A percentile compares a stretch with the other conserved stretches of the same genome.
phyloP scores from a whole-genome alignment of 2,888 invertebrate species.

The Ctena decussata region DNA sequence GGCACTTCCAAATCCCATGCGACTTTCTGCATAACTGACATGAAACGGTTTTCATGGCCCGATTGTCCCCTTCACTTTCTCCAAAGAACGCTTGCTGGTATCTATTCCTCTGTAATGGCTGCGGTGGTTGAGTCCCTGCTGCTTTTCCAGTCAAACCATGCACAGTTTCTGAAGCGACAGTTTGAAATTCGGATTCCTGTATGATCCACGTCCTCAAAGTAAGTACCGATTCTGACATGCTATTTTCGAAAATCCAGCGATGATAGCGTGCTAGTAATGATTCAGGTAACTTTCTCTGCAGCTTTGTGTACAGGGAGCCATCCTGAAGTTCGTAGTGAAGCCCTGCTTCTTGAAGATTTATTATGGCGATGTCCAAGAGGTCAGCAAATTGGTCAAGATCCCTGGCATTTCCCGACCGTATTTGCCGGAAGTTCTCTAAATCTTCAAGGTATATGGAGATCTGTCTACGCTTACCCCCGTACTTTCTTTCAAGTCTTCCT shows the following conservation, averaged over 20 bases:
- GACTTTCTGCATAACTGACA: constrained; percentile 2
- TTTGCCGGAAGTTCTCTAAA: too few relatives aligned
- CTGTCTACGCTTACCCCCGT: too few relatives aligned
- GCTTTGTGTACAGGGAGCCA: too few relatives aligned
- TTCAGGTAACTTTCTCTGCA: too few relatives aligned
- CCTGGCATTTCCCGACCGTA: too few relatives aligned
- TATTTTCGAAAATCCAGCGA: constrained; percentile 36
- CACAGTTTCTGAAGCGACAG: constrained; percentile 23
- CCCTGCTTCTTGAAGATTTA: too few relatives aligned
- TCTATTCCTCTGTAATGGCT: neutral
- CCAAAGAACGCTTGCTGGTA: constrained; percentile 28
- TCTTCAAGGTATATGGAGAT: too few relatives aligned
- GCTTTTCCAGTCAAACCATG: constrained; percentile 7
- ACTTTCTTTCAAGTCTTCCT: too few relatives aligned
- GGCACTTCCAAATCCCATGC: constrained; percentile 32
- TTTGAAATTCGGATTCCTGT: constrained; percentile 37
- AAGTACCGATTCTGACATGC: constrained; percentile 20
- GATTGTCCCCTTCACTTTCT: neutral
- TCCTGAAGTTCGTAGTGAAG: too few relatives aligned
- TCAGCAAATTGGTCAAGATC: too few relatives aligned
- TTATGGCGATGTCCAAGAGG: too few relatives aligned
- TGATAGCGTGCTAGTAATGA: too few relatives aligned
- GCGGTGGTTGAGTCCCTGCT: neutral
- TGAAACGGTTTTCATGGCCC: neutral
- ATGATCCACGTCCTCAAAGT: constrained; percentile 20